Percentiles rank a stretch among this genome's conserved stretches.
Evolutionary conservation across 2,797 vertebrate species (phyloP).

Genomic region (Enteromius afrohamiltoni): DNA sequence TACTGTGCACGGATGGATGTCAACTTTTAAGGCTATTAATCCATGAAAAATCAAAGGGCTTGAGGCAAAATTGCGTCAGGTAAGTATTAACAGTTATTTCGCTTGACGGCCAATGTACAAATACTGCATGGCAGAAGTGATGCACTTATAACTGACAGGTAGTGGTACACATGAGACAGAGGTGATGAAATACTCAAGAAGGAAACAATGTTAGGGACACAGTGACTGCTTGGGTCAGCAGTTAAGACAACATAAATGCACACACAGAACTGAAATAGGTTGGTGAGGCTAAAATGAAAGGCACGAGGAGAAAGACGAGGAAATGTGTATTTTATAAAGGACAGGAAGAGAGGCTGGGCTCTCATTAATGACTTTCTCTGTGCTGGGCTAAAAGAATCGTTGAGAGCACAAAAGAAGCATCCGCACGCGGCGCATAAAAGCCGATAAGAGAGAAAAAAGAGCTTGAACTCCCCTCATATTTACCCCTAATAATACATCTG

Average conservation of each 20-base stretch:
- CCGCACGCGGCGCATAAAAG: conserved; percentile 36
- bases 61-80: conserved; percentile 8
- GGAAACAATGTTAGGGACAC: conserved; percentile 18
- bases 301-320: conserved; percentile 56
- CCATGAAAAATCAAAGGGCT: not conserved
- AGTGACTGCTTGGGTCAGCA: conserved; percentile 44
- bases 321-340: conserved; percentile 48
- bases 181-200: conserved; percentile 12
- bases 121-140: conserved; percentile 2
- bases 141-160: conserved; percentile 54
- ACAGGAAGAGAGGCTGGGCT: conserved; percentile 24
- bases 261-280: conserved; percentile 39
- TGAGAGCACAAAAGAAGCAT: conserved; percentile 54
- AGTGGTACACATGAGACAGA: conserved; percentile 55
- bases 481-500: conserved; percentile 62
- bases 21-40: conserved; percentile 20
- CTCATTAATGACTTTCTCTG: conserved; percentile 41
- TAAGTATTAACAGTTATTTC: conserved; percentile 1
- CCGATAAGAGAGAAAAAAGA: conserved; percentile 44
- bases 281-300: conserved; percentile 48
- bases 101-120: conserved; percentile 8
- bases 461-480: conserved; percentile 53
- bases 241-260: conserved; percentile 33
- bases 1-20: not conserved
- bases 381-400: conserved; percentile 37